Base-by-base conservation (phyloP, 2,888 invertebrate species). In the Serripes groenlandicus region DNA sequence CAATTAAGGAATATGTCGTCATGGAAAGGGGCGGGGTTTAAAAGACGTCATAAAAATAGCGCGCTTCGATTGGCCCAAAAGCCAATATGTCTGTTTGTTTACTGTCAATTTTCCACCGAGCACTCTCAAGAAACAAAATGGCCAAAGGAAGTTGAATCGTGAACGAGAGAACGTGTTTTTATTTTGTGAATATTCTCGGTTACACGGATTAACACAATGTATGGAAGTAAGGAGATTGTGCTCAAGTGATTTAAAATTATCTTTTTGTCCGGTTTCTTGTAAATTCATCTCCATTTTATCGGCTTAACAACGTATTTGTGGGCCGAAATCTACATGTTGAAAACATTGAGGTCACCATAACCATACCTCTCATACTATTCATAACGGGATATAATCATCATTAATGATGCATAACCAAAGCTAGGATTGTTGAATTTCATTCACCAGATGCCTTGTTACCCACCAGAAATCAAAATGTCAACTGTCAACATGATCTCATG, bases 391-490 rank as follows among this genome's bases (percentile, higher is more conserved):
- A n/a, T 35, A 70, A n/a, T 37, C 18, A 62, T 54, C 23, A 54
- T 26, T 28, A 35, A 2, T 56, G 54, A 37, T 75, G 56, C 2
- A 26, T 34, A 64, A 42, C 66, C 52, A 21, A n/a, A 49, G 42
- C 34, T 49, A 64, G n/a, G 1, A 11, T 26, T 62, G 18, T 21
- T 32, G 26, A 23, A 66, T 70, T 66, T 34, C 26, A 18, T 30
- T 71, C 78, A 76, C 68, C 88, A 83, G 81, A 89, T 89, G 89
- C 87, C 89, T 89, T 86, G 80, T 83, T 72, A 69, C 69, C 62
- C 79, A 18, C 35, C 66, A 49, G 54, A 66, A 37, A 80, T 66
- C 77, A 86, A 75, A 37, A 90, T 90, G 90, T 86, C 88, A 69
- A 83, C 78, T 74, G 90, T 89, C 78, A 82, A 79, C 26, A 73